These are phyloP conservation scores for Tuberolachnus salignus DNA, from an alignment of 2,888 invertebrate genomes.

Conservation along the genomic window DNA sequence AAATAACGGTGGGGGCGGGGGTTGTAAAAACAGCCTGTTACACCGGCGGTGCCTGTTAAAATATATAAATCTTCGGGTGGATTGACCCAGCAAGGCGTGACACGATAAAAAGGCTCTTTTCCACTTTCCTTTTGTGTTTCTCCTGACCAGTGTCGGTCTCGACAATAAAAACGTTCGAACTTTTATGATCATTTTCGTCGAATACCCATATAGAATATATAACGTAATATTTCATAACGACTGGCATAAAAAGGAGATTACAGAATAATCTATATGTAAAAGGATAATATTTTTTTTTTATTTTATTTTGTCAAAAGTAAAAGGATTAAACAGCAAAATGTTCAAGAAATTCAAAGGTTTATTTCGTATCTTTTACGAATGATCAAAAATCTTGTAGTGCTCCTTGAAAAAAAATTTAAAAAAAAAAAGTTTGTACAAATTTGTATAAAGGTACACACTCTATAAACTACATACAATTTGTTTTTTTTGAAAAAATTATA, in stretches of 20 bases:
- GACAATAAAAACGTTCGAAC: conserved; percentile 22
- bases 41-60: not conserved
- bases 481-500: no score
- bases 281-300: not conserved
- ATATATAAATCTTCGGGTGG: not conserved
- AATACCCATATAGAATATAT: no score
- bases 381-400: not conserved
- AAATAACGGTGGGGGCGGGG: no score
- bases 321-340: not conserved
- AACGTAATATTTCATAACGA: conserved; percentile 9
- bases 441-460: no score
- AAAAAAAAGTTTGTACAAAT: no score
- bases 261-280: not conserved
- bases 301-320: conserved; percentile 5
- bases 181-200: conserved; percentile 17
- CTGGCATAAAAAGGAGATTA: not conserved
- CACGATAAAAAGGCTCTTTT: conserved; percentile 12
- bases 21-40: no score
- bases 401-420: no score
- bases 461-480: no score
- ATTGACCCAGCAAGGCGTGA: not conserved
- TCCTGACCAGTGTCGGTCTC: conserved; percentile 1
- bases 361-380: not conserved
- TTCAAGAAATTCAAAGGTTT: not conserved
- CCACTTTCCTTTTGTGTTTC: not conserved